These are phyloP conservation scores for Tupaia tana DNA, from an alignment of 2,113 vertebrate genomes.

Conservation along the genomic window DNA sequence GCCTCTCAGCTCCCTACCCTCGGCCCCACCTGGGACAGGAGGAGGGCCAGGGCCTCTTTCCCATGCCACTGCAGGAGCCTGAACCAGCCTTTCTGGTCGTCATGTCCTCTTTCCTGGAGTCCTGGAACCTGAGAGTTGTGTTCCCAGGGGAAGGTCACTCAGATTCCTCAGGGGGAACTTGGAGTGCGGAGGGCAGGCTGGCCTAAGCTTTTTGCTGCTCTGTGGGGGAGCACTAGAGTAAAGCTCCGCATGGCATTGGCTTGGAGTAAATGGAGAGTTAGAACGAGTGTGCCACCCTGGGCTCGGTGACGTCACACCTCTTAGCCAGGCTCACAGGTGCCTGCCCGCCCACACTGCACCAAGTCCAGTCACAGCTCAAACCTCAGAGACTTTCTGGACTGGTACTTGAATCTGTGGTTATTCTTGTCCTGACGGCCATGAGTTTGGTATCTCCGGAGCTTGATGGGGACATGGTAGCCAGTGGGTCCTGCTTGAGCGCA, in stretches of 20 bases:
- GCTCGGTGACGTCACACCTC: background rate
- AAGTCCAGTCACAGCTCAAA: too few relatives aligned
- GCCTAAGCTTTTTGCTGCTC: background rate
- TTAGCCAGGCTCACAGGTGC: background rate
- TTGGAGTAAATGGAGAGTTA: background rate
- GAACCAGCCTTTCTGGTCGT: background rate
- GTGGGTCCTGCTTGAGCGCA: background rate
- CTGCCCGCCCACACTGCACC: background rate
- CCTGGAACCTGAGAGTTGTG: background rate
- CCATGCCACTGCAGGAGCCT: background rate
- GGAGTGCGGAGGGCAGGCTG: background rate
- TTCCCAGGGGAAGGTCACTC: background rate
- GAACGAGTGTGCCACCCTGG: accelerated
- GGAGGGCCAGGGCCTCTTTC: background rate
- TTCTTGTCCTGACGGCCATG: accelerated
- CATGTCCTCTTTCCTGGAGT: background rate
- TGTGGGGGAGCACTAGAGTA: background rate
- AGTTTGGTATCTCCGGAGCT: background rate
- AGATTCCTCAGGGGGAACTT: background rate
- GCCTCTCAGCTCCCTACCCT: background rate
- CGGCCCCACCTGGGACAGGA: background rate
- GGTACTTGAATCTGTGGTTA: background rate
- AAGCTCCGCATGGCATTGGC: background rate
- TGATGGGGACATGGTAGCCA: accelerated
- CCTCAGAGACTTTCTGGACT: background rate